Evolutionary conservation across 2,113 vertebrate genomes (phyloP), one percentile per base, ranked within the genome.

Genomic region (Campylomormyrus numenius): DNA sequence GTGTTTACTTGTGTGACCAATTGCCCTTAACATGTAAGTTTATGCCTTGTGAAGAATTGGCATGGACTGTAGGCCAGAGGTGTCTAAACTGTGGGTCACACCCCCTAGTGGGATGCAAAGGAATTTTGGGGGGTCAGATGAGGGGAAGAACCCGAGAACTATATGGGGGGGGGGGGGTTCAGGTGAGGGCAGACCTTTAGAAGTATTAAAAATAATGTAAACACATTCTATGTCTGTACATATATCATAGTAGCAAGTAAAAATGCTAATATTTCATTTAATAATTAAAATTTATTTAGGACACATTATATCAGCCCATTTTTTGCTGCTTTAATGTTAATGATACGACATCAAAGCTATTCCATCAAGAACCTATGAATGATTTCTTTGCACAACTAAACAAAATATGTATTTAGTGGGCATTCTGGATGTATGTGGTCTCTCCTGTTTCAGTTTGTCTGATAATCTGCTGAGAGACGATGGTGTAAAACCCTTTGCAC

Each of bases 391-490:
- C 21, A 24, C 42, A 84, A 48, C 35, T 45, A 10, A 1, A 52
- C n/a, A 15, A 31, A 53, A 35, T 50, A 35, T 53, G 85, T 45
- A 10, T 48, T 85, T 48, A n/a, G 21, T n/a, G 15, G 83, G 19
- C 39, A n/a, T 45, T 52, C n/a, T 27, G 24, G 49, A 31, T 35
- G 31, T 13, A 35, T 35, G 24, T 58, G 27, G 2, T 27, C 17
- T 58, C 3, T 13, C 53, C 17, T 91, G 0, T 45, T 92, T 86
- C 90, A 96, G 96, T 91, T 93, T 96, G 80, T 95, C 96, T 62
- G 92, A 89, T 86, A 96, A 95, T 66, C 88, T 92, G 17, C 92
- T 96, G 85, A 62, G 21, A 84, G 95, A 96, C 84, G 93, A 95
- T 48, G 94, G 91, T 19, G 83, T 96, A 88, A 93, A 91, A 27